Evolutionary conservation across 2,888 invertebrate genomes (phyloP).

Genomic region (Heliconius ismenius): DNA sequence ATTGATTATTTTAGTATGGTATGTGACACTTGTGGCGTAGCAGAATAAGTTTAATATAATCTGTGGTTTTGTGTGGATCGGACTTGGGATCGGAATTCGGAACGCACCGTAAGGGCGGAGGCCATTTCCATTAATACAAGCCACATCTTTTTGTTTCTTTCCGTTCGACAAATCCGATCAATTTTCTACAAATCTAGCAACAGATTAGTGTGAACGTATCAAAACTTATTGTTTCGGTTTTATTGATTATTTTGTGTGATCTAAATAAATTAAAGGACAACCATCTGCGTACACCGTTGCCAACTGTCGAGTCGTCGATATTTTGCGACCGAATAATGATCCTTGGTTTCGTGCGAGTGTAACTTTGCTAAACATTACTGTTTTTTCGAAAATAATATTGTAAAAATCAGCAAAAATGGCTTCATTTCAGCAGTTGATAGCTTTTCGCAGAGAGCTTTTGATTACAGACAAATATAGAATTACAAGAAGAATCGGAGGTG

Average conservation of each 20-base stretch:
- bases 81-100: constrained; percentile 47
- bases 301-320: constrained; percentile 41
- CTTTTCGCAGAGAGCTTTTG: constrained; percentile 42
- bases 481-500: constrained; percentile 98
- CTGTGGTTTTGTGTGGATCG: constrained; percentile 39
- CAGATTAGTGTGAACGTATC: constrained; percentile 53
- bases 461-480: constrained; percentile 95
- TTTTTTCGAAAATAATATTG: constrained; percentile 29
- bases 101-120: constrained; percentile 48
- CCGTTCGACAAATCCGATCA: constrained; percentile 44
- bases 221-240: constrained; percentile 50
- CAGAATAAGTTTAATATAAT: constrained; percentile 6
- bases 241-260: constrained; percentile 47
- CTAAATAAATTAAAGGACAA: constrained; percentile 41
- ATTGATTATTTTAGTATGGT: not conserved
- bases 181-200: constrained; percentile 38
- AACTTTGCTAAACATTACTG: constrained; percentile 23
- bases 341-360: constrained; percentile 43
- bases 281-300: constrained; percentile 43
- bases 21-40: not conserved
- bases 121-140: constrained; percentile 45
- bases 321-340: constrained; percentile 43
- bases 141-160: constrained; percentile 51
- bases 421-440: constrained; percentile 52
- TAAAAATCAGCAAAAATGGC: constrained; percentile 47